Percentiles rank a stretch among this genome's conserved stretches.
Evolutionary conservation across 2,113 vertebrate genomes (phyloP).

Genomic region (Bufo gargarizans): DNA sequence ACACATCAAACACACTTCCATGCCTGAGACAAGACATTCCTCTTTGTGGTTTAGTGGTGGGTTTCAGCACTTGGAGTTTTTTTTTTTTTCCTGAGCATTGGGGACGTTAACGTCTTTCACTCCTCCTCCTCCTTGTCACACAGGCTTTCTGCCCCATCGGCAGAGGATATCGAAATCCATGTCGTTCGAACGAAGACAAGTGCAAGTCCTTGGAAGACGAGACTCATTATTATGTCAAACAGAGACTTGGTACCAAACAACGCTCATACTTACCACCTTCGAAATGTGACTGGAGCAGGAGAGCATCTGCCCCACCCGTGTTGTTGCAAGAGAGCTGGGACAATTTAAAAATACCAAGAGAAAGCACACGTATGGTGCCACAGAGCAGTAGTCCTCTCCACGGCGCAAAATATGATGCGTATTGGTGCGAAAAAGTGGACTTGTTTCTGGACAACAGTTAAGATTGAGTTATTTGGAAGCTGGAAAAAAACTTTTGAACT

Average conservation of each 20-base stretch:
- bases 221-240: not conserved
- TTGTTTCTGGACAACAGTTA: slow-evolving; percentile 6
- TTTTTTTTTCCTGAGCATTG: not conserved
- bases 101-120: slow-evolving; percentile 50
- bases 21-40: not conserved
- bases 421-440: slow-evolving; percentile 10
- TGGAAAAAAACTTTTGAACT: not conserved
- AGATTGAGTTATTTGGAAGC: not conserved
- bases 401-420: not conserved
- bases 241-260: not conserved
- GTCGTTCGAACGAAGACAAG: slow-evolving; percentile 4
- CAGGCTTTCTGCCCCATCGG: slow-evolving; percentile 53
- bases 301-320: slow-evolving; percentile 15
- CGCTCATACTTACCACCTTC: not conserved
- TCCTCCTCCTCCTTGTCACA: slow-evolving; percentile 35
- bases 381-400: slow-evolving; percentile 11
- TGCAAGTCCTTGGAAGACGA: not conserved
- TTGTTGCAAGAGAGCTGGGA: not conserved
- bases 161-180: slow-evolving; percentile 47
- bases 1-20: not conserved
- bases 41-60: not conserved
- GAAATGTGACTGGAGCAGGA: slow-evolving; percentile 21
- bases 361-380: not conserved
- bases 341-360: not conserved
- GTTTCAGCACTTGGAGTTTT: not conserved